phyloP scores from a whole-genome alignment of 2,797 vertebrate genomes.

The Hypotaenidia okinawae region DNA sequence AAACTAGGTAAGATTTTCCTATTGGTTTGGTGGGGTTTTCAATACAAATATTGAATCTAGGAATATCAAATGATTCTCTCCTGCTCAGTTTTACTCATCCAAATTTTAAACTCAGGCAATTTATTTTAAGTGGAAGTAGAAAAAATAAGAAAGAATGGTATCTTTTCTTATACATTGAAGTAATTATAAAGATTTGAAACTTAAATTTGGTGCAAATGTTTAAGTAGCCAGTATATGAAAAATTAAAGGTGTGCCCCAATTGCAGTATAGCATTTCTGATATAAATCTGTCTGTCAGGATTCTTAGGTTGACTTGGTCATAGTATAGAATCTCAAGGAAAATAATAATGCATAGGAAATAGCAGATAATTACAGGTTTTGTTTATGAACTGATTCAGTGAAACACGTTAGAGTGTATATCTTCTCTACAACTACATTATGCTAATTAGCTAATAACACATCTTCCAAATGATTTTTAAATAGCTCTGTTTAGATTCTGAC shows the following conservation, averaged over 20 bases:
- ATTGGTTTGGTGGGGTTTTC: not conserved
- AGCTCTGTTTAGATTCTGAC: conserved; percentile 66
- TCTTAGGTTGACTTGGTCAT: not conserved
- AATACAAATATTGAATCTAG: not conserved
- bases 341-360: conserved; percentile 32
- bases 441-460: conserved; percentile 70
- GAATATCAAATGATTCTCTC: not conserved
- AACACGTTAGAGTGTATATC: conserved; percentile 53
- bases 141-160: not conserved
- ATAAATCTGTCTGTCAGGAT: not conserved
- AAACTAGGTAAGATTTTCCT: not conserved
- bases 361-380: conserved; percentile 58
- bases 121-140: not conserved
- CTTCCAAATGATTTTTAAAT: conserved; percentile 67
- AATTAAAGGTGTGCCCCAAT: not conserved
- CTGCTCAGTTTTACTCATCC: not conserved
- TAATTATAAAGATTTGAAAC: not conserved
- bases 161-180: not conserved
- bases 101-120: not conserved
- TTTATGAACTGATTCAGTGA: conserved; percentile 57
- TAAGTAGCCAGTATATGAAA: not conserved
- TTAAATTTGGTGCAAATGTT: not conserved
- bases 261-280: not conserved
- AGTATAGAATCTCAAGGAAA: not conserved
- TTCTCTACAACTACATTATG: conserved; percentile 60